Conservation (phyloP, 2,888 invertebrate genomes). For the Cacoxenus indagator region DNA sequence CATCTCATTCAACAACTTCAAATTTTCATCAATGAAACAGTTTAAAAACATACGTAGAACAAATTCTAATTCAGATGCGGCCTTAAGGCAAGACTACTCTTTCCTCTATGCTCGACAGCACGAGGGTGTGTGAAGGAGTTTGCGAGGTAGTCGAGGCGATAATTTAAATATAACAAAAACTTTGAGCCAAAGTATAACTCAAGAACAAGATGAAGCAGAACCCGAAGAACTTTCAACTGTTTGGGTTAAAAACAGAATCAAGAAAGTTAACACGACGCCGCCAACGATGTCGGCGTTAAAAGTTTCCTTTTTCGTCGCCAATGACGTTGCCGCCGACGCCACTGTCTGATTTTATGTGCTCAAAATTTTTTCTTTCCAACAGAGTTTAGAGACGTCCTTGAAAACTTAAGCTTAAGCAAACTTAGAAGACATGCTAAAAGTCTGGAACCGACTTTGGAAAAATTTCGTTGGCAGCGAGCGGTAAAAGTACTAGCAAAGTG, state of each 20-base stretch:
- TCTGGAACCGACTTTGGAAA: conserved; percentile 17
- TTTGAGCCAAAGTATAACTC: not conserved
- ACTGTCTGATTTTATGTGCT: conserved; percentile 14
- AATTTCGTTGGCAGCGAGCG: conserved; percentile 20
- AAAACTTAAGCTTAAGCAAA: conserved; percentile 55
- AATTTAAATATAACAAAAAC: conserved; percentile 52
- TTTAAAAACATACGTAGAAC: no score
- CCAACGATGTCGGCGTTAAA: not conserved
- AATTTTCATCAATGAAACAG: no score
- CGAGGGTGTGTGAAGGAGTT: no score
- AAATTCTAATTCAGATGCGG: no score
- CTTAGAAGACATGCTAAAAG: conserved; percentile 36
- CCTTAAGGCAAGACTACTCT: no score
- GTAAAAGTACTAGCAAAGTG: conserved; percentile 12
- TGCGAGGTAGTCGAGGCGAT: conserved; percentile 31
- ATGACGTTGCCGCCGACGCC: conserved; percentile 34
- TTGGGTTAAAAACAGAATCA: conserved; percentile 47
- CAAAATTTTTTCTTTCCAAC: conserved; percentile 40
- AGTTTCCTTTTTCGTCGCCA: conserved; percentile 26
- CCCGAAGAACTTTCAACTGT: conserved; percentile 34
- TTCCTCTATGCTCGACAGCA: no score
- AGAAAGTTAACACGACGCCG: conserved; percentile 40
- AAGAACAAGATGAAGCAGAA: not conserved
- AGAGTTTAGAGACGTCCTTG: conserved; percentile 68
- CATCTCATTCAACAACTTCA: no score